Evolutionary conservation across 2,797 vertebrate genomes (phyloP), one percentile per base, ranked within the genome.

Genomic region (Bradypodion ventrale): DNA sequence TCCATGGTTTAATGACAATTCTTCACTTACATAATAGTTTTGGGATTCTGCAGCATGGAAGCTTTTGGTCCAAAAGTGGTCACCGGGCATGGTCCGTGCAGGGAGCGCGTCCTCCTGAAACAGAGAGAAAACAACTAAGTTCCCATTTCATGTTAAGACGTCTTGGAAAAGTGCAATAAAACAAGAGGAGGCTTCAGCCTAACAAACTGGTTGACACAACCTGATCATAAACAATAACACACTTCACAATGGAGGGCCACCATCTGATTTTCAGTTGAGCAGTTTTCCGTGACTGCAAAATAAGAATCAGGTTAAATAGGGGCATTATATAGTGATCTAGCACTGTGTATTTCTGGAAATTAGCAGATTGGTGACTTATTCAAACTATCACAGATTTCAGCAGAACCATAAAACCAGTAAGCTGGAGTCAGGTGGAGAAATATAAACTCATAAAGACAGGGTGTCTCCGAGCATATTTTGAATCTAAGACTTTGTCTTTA

Each of bases 51-150:
- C 84, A 99, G 96, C 97, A 99, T 98, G 65, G 98, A 98, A 87
- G 98, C 98, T 95, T 99, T 99, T 84, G 98, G 98, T 95, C 98
- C 98, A 72, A 99, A 99, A 0, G 98, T 99, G 83, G 98, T 99
- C 93, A 99, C 98, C 6, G 98, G 98, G 95, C 97, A 98, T 66
- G 98, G 98, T 96, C 98, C 98, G 37, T 99, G 98, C 89, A 99
- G 96, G 27, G 98, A 99, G 90, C 98, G 97, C 0, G 95, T 97
- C 92, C 98, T 97, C 96, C 98, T 99, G 83, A 8, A 85, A 82
- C 27, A 0, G 5, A 73, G 66, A 15, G 59, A 12, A 63, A 2
- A 1, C 29, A 15, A 16, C 1, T 74, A 16, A 29, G 7, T 87
- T 88, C 29, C 49, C 35, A 19, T 7, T 65, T 73, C 72, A 23